Base-by-base conservation (phyloP, 2,797 vertebrate genomes). In the Siniperca undulata region DNA sequence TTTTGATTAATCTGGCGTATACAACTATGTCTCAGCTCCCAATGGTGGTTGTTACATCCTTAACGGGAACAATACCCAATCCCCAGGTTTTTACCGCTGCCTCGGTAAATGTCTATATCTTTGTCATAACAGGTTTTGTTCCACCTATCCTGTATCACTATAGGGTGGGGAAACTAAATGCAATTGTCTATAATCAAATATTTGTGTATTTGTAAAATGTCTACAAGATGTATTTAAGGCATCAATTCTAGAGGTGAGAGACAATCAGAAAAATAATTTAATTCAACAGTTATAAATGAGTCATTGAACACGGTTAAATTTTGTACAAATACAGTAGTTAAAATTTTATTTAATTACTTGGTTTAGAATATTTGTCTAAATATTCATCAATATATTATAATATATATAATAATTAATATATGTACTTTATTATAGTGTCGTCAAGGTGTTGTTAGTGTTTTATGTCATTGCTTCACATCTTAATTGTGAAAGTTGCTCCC, bases 61-160 rank as follows among this genome's bases (percentile, higher is more conserved):
- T 56, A 3, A 1, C 1, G 2, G 10, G 11, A 30, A 20, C 0
- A 11, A 46, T 42, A 0, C 0, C 52, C 0, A 36, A 46, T 42
- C 0, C 0, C 52, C 0, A 36, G 7, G 19, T 36, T 48, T 1
- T 10, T 14, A 16, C 11, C 4, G 1, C 56, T 16, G 5, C 0
- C 40, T 52, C 19, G 34, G 7, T 24, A 24, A 52, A 19, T 42
- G 22, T 22, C 8, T 66, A 0, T 20, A 0, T 34, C 17, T 75
- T 46, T 53, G 17, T 71, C 6, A 4, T 27, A 27, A 27, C 53
- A 46, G n/a, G 56, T 48, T 80, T 72, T 5, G 4, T 68, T 0
- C 61, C 34, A 34, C 3, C 66, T 16, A 0, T 62, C 38, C 0
- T 80, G 3, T 71, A 27, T 27, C 2, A 2, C 27, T 27, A 2